Base-by-base conservation (phyloP, 2,797 vertebrate species). In the Bryconaethiops microstoma region DNA sequence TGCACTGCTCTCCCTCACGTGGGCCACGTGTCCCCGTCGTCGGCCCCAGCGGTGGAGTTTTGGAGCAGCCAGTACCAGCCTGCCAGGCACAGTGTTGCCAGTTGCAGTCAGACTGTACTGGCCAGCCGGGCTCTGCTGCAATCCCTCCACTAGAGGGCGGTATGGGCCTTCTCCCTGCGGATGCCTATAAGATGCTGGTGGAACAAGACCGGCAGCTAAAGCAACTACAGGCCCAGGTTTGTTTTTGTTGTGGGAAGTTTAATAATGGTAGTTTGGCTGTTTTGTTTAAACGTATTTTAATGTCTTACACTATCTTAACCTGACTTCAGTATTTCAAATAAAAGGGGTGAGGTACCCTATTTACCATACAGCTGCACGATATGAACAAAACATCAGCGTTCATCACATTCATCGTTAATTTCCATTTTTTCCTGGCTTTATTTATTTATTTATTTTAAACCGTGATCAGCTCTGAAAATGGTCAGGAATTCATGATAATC, bases 121-220 rank as follows among this genome's bases (percentile, higher is more conserved):
- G 88, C 16, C 3, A 74, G 7, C 70, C 88, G 3, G 45, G 75
- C 6, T 74, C 16, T 9, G 35, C n/a, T n/a, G 12, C 45, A 14
- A 59, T 50, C 2, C 2, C 19, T 16, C 50, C 54, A 29, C 69
- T 39, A 60, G 72, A 75, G 23, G 19, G 16, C 6, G 25, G 17
- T 42, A 40, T 69, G 29, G 93, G 94, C 50, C 92, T 93, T 59
- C 87, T 94, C 4, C 93, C 94, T 48, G 88, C 95, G 0, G 95
- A 98, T 84, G 92, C 96, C 0, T 98, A 96, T 88, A 89, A 85
- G 29, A 94, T 97, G 74, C 92, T 99, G 35, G 92, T 95, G 59
- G 94, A 98, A 5, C 97, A 99, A 87, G 96, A 99, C 70, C 94
- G 87, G 57, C 97, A 99, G 90, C 94, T 99, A 19, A 96, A 96